Evolutionary conservation across 2,888 invertebrate species (phyloP).

Genomic region (Cryptus viduatorius): DNA sequence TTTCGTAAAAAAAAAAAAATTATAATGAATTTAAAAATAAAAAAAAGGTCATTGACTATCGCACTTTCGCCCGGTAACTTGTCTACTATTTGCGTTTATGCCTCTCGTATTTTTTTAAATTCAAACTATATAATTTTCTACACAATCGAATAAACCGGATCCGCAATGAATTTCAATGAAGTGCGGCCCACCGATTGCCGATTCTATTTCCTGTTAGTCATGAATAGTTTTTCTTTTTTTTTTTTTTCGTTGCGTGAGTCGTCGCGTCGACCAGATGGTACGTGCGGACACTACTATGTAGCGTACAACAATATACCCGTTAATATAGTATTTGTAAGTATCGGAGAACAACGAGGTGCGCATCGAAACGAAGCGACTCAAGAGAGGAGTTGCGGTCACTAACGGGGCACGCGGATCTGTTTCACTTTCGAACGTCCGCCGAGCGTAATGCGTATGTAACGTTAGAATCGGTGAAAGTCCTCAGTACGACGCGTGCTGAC

Average conservation of each 20-base stretch:
- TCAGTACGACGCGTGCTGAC: conserved; percentile 45
- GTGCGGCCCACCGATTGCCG: conserved; percentile 11
- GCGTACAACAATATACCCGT: not conserved
- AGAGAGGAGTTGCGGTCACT: conserved; percentile 55
- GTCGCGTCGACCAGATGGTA: conserved; percentile 5
- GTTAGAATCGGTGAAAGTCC: conserved; percentile 79
- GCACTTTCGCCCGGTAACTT: not conserved
- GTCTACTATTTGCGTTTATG: no score
- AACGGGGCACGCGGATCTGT: conserved; percentile 72
- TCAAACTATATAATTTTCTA: not conserved
- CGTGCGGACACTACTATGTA: conserved; percentile 30
- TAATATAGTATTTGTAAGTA: not conserved
- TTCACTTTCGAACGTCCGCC: conserved; percentile 79
- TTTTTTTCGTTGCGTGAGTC: not conserved
- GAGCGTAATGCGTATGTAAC: conserved; percentile 76
- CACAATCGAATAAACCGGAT: not conserved
- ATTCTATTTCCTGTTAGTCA: conserved; percentile 57
- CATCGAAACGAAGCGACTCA: conserved; percentile 11
- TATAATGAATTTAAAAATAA: no score
- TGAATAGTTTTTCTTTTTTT: conserved; percentile 36
- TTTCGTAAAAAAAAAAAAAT: not conserved
- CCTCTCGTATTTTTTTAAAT: not conserved
- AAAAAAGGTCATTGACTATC: no score
- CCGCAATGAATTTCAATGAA: not conserved
- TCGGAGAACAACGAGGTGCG: conserved; percentile 16